Evolutionary conservation across 2,797 vertebrate genomes (phyloP).

Genomic region (Chrosomus eos): DNA sequence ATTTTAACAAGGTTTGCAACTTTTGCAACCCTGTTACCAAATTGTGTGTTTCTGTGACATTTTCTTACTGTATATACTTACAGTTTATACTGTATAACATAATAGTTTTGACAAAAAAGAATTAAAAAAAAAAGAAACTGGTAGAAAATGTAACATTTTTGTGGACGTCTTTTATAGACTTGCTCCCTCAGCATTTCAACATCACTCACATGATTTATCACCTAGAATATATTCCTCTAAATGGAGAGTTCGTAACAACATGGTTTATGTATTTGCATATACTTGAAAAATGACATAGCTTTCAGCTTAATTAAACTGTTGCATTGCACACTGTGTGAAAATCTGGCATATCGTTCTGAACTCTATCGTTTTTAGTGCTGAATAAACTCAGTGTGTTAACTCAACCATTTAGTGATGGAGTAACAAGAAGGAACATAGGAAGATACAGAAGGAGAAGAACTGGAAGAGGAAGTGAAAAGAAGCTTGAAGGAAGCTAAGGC

Average conservation of each 20-base stretch:
- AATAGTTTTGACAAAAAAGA: no score
- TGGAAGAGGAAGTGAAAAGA: neutral
- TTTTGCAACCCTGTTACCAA: neutral
- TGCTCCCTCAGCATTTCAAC: slow-evolving; percentile 62
- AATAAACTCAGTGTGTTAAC: slow-evolving; percentile 2
- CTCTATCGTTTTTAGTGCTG: neutral
- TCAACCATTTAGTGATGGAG: slow-evolving; percentile 3
- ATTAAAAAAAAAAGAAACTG: no score
- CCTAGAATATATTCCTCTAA: slow-evolving; percentile 55
- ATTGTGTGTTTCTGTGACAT: neutral
- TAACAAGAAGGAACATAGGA: neutral
- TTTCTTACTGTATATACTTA: no score
- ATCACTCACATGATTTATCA: slow-evolving; percentile 58
- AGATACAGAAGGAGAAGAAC: neutral
- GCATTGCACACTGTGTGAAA: slow-evolving; percentile 58
- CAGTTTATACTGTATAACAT: no score
- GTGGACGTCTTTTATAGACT: slow-evolving; percentile 1
- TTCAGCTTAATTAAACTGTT: slow-evolving; percentile 71
- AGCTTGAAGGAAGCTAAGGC: neutral
- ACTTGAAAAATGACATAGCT: slow-evolving; percentile 74
- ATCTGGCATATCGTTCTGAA: neutral
- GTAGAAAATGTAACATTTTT: neutral
- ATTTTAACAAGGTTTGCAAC: neutral
- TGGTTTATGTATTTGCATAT: slow-evolving; percentile 70
- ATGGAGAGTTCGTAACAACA: slow-evolving; percentile 62